A percentile compares a stretch with the other conserved stretches of the same genome.
Evolutionary conservation across 2,113 vertebrate species (phyloP).

Genomic region (Acinonyx jubatus): DNA sequence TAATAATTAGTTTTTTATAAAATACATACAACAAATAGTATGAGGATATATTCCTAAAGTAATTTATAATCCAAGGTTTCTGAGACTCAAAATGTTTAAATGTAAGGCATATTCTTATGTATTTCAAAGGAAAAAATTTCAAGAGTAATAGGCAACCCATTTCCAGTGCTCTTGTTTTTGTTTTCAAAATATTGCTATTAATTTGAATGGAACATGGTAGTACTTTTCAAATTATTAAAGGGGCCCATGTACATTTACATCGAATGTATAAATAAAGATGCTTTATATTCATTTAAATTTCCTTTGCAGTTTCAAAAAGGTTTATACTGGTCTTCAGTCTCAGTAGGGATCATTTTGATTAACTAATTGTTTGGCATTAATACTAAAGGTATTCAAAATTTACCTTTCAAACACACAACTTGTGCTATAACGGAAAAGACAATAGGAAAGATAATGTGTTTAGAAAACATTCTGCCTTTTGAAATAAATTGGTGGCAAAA

Average conservation of each 20-base stretch:
- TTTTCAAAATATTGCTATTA: not conserved
- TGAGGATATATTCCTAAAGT: not conserved
- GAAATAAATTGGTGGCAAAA: not conserved
- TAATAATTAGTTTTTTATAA: not conserved
- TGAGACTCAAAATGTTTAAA: not conserved
- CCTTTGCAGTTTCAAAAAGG: not conserved
- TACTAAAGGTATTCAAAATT: not conserved
- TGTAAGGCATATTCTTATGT: not conserved
- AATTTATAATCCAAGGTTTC: slow-evolving; percentile 15
- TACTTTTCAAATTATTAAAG: not conserved
- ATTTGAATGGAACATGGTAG: not conserved
- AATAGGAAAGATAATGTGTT: not conserved
- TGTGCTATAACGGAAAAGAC: not conserved
- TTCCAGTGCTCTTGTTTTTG: not conserved
- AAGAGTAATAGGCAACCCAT: not conserved
- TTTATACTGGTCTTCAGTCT: not conserved
- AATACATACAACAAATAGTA: not conserved
- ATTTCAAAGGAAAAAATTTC: not conserved
- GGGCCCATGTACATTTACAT: not conserved
- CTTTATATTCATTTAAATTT: not conserved
- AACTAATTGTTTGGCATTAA: not conserved
- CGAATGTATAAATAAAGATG: not conserved
- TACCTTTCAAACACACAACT: not conserved
- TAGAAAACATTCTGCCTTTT: not conserved
- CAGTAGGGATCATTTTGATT: not conserved